Evolutionary conservation across 2,113 vertebrate species (phyloP).

Genomic region (Cathartes aura): DNA sequence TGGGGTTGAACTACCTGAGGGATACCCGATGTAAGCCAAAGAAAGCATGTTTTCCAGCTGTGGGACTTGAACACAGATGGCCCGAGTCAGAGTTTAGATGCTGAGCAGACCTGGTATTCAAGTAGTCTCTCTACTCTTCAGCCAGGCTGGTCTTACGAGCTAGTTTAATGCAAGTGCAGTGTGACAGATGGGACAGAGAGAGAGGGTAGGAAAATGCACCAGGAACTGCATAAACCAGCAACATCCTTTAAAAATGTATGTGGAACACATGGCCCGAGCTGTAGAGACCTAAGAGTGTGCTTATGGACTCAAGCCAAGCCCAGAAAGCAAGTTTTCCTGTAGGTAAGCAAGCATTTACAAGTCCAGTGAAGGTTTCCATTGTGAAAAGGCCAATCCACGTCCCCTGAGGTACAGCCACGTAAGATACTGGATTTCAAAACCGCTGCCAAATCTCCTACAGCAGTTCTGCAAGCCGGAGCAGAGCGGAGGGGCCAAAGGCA

Average conservation of each 20-base stretch:
- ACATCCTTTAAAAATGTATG: background rate
- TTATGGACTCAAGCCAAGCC: background rate
- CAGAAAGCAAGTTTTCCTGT: background rate
- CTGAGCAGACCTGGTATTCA: background rate
- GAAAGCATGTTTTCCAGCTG: background rate
- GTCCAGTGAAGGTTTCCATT: background rate
- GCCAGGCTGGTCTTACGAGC: background rate
- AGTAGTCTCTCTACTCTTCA: background rate
- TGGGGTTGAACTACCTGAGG: background rate
- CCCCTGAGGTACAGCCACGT: background rate
- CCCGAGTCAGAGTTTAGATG: background rate
- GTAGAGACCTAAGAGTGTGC: background rate
- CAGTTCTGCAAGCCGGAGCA: background rate
- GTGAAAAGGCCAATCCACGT: background rate
- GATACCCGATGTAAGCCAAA: background rate
- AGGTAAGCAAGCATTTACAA: background rate
- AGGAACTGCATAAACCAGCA: background rate
- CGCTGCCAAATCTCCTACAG: background rate
- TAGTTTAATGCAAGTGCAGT: background rate
- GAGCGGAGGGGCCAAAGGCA: background rate
- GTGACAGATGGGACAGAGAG: background rate
- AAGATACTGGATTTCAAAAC: background rate
- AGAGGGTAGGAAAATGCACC: background rate
- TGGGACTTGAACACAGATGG: background rate
- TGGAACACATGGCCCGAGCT: background rate